These are phyloP conservation scores for Amblyjoppa proteus DNA, from an alignment of 2,888 invertebrate species.

Conservation along the genomic window DNA sequence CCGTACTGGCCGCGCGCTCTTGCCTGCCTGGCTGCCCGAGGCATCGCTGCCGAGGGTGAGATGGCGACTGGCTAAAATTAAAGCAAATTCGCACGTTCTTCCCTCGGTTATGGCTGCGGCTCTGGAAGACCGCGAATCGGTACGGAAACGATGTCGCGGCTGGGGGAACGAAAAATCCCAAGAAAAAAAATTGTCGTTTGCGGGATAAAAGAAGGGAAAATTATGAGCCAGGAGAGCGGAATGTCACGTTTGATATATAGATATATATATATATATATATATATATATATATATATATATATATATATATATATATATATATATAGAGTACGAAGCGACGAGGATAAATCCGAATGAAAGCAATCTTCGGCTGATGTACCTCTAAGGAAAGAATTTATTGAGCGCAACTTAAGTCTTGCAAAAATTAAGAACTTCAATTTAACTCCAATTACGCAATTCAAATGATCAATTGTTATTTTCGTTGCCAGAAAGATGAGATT, in stretches of 20 bases:
- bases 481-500: too few relatives aligned
- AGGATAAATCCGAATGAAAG: slow-evolving; percentile 42
- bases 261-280: too few relatives aligned
- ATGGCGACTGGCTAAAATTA: slow-evolving; percentile 82
- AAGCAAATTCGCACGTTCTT: slow-evolving; percentile 77
- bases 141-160: slow-evolving; percentile 2
- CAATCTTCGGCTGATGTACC: slow-evolving; percentile 38
- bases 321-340: slow-evolving; percentile 11
- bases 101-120: slow-evolving; percentile 1
- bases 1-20: slow-evolving; percentile 46
- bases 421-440: background rate
- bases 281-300: too few relatives aligned
- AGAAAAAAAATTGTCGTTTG: slow-evolving; percentile 25
- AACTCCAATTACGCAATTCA: too few relatives aligned
- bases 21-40: slow-evolving; percentile 46
- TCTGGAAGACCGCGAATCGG: slow-evolving; percentile 21
- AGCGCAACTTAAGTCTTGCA: background rate
- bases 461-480: background rate
- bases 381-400: slow-evolving; percentile 1
- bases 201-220: slow-evolving; percentile 6
- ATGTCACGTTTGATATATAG: slow-evolving; percentile 43
- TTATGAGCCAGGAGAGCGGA: slow-evolving; percentile 2
- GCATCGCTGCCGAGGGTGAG: slow-evolving; percentile 70
- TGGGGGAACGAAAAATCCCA: slow-evolving; percentile 43
- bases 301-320: background rate